Base-by-base conservation (phyloP, 2,888 invertebrate species). In the Gnatocerus cornutus region DNA sequence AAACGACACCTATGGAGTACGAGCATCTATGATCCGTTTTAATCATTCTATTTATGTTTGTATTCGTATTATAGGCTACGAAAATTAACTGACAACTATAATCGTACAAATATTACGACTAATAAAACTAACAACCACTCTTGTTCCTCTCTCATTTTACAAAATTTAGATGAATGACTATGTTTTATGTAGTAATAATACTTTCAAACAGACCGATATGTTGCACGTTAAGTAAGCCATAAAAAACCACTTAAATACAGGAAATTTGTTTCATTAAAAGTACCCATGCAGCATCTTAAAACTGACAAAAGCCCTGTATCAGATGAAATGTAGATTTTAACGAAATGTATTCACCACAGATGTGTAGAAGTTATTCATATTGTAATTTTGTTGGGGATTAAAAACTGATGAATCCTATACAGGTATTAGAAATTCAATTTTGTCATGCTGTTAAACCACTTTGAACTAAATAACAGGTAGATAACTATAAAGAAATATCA, bases 191-290 rank as follows among this genome's bases (percentile, higher is more conserved):
- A 21, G 21, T 21, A 21, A n/a, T 33, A 48, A 27, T 48, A 29
- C 10, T 43, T 43, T 43, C n/a, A 27, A 9, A 7, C 6, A 27
- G n/a, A 7, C 6, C 48, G 27, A 27, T 48, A 27, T 48, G 7
- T 53, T 30, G 30, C 53, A 30, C 33, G 30, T 30, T 37, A 30
- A 41, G 37, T 37, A 37, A 13, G 41, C 2, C 41, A 53, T 58
- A 58, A 58, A 58, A 58, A 58, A 21, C 5, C n/a, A 43, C 7
- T 58, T 10, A 58, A 58, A 58, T 58, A 13, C 58, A 45, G 58
- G 58, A 58, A 58, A 45, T 16, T 37, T 9, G 16, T 37, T 13
- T 58, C 58, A 58, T 58, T 58, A 41, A 58, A 41, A 43, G 58
- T 6, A 55, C 29, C 8, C 27, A 58, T 21, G 50, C 21, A 50